Evolutionary conservation across 2,888 invertebrate genomes (phyloP).

Genomic region (Odontocolon sp.): DNA sequence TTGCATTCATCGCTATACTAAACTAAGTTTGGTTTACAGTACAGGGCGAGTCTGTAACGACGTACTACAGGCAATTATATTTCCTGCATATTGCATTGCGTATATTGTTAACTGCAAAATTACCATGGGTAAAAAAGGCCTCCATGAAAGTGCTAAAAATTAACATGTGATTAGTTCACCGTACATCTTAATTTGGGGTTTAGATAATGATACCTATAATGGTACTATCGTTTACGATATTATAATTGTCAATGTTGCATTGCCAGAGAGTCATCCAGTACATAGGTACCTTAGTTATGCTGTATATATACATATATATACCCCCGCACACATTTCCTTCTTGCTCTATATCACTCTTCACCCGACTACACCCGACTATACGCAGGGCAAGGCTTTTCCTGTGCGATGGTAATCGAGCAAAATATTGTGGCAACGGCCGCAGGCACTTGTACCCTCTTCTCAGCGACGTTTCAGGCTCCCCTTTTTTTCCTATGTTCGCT

Average conservation of each 20-base stretch:
- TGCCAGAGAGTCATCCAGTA: slow-evolving; percentile 29
- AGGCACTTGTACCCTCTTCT: slow-evolving; percentile 64
- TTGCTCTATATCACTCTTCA: slow-evolving; percentile 48
- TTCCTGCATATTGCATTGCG: too few relatives aligned
- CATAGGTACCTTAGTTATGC: background rate
- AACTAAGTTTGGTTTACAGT: slow-evolving; percentile 29
- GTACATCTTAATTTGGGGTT: too few relatives aligned
- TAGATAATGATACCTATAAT: too few relatives aligned
- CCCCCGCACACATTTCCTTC: slow-evolving; percentile 41
- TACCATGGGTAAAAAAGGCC: too few relatives aligned
- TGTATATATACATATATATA: slow-evolving; percentile 14
- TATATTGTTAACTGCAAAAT: too few relatives aligned
- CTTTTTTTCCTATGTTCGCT: slow-evolving; percentile 50
- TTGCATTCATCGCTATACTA: slow-evolving; percentile 29
- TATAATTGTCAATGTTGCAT: background rate
- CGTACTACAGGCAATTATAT: background rate
- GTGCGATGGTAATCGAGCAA: slow-evolving; percentile 78
- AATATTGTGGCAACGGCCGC: slow-evolving; percentile 78
- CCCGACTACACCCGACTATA: slow-evolving; percentile 52
- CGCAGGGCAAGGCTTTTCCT: slow-evolving; percentile 70
- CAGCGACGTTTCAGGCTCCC: slow-evolving; percentile 73
- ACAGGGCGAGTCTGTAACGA: slow-evolving; percentile 19
- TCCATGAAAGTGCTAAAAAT: too few relatives aligned
- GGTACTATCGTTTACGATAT: background rate
- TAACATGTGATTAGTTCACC: too few relatives aligned